These are phyloP conservation scores for Spilogale gracilis DNA, from an alignment of 2,113 vertebrate species.

Conservation along the genomic window DNA sequence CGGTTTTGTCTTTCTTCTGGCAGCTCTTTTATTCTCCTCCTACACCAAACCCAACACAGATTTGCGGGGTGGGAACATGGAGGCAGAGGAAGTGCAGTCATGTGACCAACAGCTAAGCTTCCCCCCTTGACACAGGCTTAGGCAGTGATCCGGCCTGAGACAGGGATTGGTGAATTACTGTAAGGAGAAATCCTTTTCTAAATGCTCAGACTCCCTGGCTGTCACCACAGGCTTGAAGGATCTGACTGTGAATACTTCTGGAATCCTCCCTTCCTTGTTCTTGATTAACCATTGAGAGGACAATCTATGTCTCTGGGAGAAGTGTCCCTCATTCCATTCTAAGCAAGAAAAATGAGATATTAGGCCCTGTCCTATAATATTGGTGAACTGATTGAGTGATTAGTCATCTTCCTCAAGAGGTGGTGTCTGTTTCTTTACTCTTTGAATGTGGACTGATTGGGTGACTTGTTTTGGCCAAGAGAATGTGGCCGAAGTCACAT, in stretches of 20 bases:
- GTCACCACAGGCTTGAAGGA: not conserved
- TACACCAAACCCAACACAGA: not conserved
- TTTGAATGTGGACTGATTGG: not conserved
- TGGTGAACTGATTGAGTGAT: no score
- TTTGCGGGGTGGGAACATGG: not conserved
- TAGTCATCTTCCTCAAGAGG: not conserved
- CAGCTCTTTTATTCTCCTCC: not conserved
- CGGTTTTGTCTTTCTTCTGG: constrained; percentile 13
- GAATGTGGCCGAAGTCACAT: not conserved
- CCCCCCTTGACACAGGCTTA: constrained; percentile 69
- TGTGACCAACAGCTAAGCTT: constrained; percentile 37
- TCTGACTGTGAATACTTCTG: constrained; percentile 24
- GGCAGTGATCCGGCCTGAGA: constrained; percentile 60
- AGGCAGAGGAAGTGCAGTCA: not conserved
- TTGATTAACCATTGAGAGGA: constrained; percentile 39
- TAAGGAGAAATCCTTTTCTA: constrained; percentile 65
- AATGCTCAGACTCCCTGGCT: constrained; percentile 8
- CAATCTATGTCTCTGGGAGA: not conserved
- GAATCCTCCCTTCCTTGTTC: constrained; percentile 23
- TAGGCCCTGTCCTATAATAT: not conserved
- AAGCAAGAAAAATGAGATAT: not conserved
- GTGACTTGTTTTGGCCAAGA: not conserved
- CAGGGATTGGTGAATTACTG: constrained; percentile 35
- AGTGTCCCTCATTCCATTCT: not conserved
- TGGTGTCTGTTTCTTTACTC: not conserved